A percentile compares a stretch with the other conserved stretches of the same genome.
Evolutionary conservation across 1,140 invertebrate genomes (phyloP).

Genomic region (Lineus longissimus): DNA sequence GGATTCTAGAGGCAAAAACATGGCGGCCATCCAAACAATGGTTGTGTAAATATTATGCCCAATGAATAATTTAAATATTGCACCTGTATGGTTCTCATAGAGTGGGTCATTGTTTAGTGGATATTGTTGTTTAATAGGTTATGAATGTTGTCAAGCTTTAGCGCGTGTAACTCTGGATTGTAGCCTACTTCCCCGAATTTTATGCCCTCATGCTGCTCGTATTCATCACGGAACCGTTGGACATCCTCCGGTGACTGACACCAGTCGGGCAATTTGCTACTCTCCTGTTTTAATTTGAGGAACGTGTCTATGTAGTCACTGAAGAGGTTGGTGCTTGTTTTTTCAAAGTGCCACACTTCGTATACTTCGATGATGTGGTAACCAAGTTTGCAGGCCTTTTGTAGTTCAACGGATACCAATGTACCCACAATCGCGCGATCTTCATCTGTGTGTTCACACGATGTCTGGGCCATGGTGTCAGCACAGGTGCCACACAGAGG

Average conservation of each 20-base stretch:
- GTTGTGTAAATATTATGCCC: too few species aligned
- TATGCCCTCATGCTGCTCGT: conserved; percentile 43
- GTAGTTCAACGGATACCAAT: conserved; percentile 46
- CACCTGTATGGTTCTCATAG: too few species aligned
- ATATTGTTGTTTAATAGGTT: too few species aligned
- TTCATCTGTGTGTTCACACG: conserved; percentile 6
- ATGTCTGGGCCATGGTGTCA: conserved; percentile 14
- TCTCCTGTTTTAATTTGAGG: conserved; percentile 30
- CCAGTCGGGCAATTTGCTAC: conserved; percentile 19
- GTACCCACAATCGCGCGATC: conserved; percentile 43
- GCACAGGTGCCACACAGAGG: conserved; percentile 16
- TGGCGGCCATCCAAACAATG: too few species aligned
- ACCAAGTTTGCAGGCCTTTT: conserved; percentile 38
- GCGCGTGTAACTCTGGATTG: too few species aligned
- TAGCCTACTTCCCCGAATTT: conserved; percentile 37
- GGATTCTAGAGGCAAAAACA: too few species aligned
- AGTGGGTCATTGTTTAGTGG: too few species aligned
- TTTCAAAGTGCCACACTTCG: conserved; percentile 44
- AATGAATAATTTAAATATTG: too few species aligned
- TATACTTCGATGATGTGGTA: conserved; percentile 44
- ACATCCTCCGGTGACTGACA: conserved; percentile 13
- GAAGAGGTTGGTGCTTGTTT: conserved; percentile 29
- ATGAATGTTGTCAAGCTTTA: too few species aligned
- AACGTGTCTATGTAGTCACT: conserved; percentile 24
- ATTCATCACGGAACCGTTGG: conserved; percentile 38